Base-by-base conservation (phyloP, 2,113 vertebrate species). In the Paedocypris sp. region DNA sequence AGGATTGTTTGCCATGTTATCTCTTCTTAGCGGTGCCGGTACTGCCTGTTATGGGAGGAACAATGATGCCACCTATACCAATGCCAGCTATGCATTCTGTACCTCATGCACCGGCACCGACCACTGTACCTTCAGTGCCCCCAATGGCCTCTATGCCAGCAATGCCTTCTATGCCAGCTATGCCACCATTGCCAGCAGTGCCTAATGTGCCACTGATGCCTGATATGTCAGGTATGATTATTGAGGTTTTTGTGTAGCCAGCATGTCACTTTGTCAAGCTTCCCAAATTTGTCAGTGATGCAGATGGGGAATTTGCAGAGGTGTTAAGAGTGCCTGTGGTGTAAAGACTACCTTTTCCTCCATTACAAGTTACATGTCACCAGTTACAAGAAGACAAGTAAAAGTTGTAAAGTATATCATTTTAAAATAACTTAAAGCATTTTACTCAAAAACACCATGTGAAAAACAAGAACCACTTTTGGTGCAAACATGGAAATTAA, bases 51-150 rank as follows among this genome's bases (percentile, higher is more conserved):
- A 83, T 80, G 66, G 86, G 86, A 58, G 85, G 85, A 58, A 49
- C 68, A 62, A 86, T 87, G 82, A 83, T 84, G 81, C 80, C 83
- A 23, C 85, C 85, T n/a, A 70, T 85, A 22, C 85, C 85, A 6
- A 73, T 83, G 60, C 80, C 83, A 23, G 60, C 79, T 19, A 75
- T 78, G 70, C 74, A 81, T 26, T 73, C 74, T 60, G 13, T 79
- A 67, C 68, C 79, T 71, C 64, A 77, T 79, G 61, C 80, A 77
- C 70, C 77, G 73, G 25, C 77, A 66, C 38, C 74, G 71, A 1
- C 53, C 76, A 47, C 78, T 71, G 23, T 73, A 79, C 19, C 73
- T 64, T 0, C 77, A 60, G 3, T 69, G 62, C 1, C 72, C 38
- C 32, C 41, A 39, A 43, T 36, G 12, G 47, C 60, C 22, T 25